Base-by-base conservation (phyloP, 2,113 vertebrate genomes). In the Galbula dea region DNA sequence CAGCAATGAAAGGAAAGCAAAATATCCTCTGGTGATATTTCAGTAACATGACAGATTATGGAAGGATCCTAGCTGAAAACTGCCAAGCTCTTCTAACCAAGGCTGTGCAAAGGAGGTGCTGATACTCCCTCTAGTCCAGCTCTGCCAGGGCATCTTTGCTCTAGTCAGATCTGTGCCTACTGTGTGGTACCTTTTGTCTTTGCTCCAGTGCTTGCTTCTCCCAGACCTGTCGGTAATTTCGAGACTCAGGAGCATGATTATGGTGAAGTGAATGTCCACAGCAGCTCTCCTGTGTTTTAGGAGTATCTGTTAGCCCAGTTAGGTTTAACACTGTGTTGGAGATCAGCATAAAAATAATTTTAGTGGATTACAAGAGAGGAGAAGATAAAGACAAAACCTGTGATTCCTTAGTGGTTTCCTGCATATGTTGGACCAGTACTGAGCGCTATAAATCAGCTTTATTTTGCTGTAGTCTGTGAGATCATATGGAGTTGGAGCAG, bases 111-210 rank as follows among this genome's bases (percentile, higher is more conserved):
- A 43, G 58, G 62, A 51, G 67, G 12, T 20, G 71, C 89, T 68
- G 68, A 23, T 43, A 49, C 2, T 55, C 43, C 69, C 48, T 61
- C 15, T 51, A 41, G 68, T 2, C 36, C 84, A 23, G 29, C 43
- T 51, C 52, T 77, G 68, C 5, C 45, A 54, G 21, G n/a, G 54
- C 4, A 49, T 3, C 73, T 27, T 27, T 10, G 51, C 68, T 72
- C 11, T 7, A 5, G 6, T 8, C n/a, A 3, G 41, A 2, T 20
- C 61, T 26, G 21, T 7, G 52, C 7, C 0, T 2, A 2, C 49
- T 30, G 10, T 21, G 67, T 11, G 41, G n/a, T 59, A 30, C 23
- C 17, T 29, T 48, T 39, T 1, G 1, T n/a, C 37, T 62, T 43
- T 72, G 52, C 7, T 21, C n/a, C 5, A 3, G 23, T 11, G 11